These are phyloP conservation scores for Cassiopea andromeda DNA, from an alignment of 30 jellyfish, hydroid and myxozoan genomes.

Conservation along the genomic window DNA sequence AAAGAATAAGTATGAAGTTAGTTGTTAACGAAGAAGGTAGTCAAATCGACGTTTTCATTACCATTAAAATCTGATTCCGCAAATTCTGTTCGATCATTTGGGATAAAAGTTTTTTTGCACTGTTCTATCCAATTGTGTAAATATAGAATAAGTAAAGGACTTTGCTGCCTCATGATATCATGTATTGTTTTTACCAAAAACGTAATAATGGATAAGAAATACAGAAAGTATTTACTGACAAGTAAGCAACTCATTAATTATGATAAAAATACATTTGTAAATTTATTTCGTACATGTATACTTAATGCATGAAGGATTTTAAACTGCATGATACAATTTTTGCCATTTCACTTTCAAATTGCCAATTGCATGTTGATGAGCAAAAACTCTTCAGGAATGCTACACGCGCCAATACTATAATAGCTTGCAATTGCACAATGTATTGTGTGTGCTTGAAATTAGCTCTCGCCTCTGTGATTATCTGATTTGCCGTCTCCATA, in stretches of 20 bases:
- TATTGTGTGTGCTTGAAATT: too few relatives aligned
- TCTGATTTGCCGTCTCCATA: too few relatives aligned
- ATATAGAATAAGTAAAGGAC: background rate
- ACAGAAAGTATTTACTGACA: background rate
- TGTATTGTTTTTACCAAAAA: background rate
- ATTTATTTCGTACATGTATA: slow-evolving; percentile 44
- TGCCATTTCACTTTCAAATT: background rate
- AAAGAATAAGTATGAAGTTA: too few relatives aligned
- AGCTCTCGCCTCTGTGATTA: too few relatives aligned
- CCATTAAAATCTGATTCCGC: too few relatives aligned
- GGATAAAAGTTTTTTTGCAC: too few relatives aligned
- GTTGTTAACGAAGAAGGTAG: too few relatives aligned
- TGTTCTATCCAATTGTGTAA: too few relatives aligned
- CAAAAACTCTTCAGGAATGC: background rate
- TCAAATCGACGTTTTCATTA: too few relatives aligned
- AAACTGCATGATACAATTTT: background rate
- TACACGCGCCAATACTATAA: too few relatives aligned
- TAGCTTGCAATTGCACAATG: too few relatives aligned
- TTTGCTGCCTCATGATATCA: background rate
- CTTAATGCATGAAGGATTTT: slow-evolving; percentile 45
- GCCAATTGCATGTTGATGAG: background rate
- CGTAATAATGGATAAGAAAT: background rate
- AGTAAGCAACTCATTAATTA: slow-evolving; percentile 1
- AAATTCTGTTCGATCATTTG: too few relatives aligned
- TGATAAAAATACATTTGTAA: slow-evolving; percentile 50